A percentile compares a stretch with the other conserved stretches of the same genome.
These are phyloP conservation scores for Pogonophryne albipinna DNA, from an alignment of 2,797 vertebrate species.

Conservation along the genomic window DNA sequence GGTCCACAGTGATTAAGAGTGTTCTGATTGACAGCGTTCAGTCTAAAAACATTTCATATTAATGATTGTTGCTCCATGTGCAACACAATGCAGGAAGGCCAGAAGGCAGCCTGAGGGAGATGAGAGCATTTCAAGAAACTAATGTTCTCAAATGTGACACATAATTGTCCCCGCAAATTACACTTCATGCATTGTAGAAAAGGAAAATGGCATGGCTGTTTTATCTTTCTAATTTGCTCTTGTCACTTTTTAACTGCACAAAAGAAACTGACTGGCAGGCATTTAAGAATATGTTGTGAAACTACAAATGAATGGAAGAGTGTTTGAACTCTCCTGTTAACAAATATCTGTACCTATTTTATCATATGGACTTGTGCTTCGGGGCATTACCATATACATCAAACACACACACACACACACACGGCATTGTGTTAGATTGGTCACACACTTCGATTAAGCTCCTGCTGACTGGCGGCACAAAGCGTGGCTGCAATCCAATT, in stretches of 20 bases:
- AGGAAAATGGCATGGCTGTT: constrained; percentile 46
- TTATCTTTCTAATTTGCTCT: constrained; percentile 56
- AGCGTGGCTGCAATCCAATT: constrained; percentile 75
- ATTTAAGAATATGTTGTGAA: constrained; percentile 19
- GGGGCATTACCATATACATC: constrained; percentile 49
- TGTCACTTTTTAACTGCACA: constrained; percentile 41
- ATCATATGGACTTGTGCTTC: constrained; percentile 20
- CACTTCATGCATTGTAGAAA: constrained; percentile 51
- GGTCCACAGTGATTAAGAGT: constrained; percentile 16
- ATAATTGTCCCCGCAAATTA: constrained; percentile 65
- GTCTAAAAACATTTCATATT: constrained; percentile 51
- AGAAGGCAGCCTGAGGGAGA: constrained; percentile 31
- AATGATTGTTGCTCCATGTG: constrained; percentile 56
- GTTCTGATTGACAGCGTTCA: constrained; percentile 57
- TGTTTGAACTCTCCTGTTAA: constrained; percentile 22
- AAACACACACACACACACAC: constrained; percentile 37
- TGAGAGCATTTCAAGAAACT: constrained; percentile 64
- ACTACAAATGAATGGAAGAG: constrained; percentile 4
- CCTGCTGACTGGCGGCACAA: constrained; percentile 74
- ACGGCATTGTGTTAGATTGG: constrained; percentile 65
- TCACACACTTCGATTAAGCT: constrained; percentile 80
- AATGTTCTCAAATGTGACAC: constrained; percentile 68
- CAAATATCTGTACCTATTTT: constrained; percentile 27
- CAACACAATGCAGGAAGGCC: constrained; percentile 45
- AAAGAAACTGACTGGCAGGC: background rate